phyloP scores from a whole-genome alignment of 2,797 vertebrate species.

The Pangasius mekongensis region DNA sequence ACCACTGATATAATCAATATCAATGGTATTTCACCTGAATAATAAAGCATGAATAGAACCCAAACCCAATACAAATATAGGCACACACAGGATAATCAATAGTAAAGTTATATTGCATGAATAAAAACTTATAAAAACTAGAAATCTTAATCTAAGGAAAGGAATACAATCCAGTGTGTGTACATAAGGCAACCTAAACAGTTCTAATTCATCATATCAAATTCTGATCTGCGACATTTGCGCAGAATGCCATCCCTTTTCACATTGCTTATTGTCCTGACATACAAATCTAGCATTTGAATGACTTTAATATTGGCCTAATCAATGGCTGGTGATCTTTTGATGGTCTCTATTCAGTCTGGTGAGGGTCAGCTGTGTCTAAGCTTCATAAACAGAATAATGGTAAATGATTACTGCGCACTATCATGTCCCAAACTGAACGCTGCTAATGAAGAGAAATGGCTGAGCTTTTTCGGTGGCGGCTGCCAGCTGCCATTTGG shows the following conservation, averaged over 20 bases:
- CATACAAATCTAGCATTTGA: conserved; percentile 94
- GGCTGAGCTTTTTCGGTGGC: conserved; percentile 73
- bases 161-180: conserved; percentile 4
- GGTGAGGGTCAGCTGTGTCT: conserved; percentile 83
- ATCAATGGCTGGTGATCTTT: conserved; percentile 99
- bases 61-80: conserved; percentile 37
- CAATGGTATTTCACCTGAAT: conserved; percentile 21
- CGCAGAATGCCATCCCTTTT: conserved; percentile 79
- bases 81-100: conserved; percentile 44
- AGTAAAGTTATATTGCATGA: conserved; percentile 37
- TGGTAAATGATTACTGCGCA: conserved; percentile 83
- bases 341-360: conserved; percentile 93
- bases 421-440: conserved; percentile 79
- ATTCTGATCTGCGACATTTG: conserved; percentile 68
- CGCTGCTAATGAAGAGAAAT: conserved; percentile 84
- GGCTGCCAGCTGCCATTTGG: conserved; percentile 83
- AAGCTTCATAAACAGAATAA: conserved; percentile 92
- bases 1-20: conserved; percentile 11
- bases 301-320: conserved; percentile 97
- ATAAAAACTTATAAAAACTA: conserved; percentile 30
- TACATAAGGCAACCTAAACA: conserved; percentile 55
- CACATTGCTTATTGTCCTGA: conserved; percentile 88
- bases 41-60: conserved; percentile 34
- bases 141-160: conserved; percentile 25
- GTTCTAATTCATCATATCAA: conserved; percentile 59